phyloP scores from a whole-genome alignment of 2,888 invertebrate genomes.

The Andricus curvator region DNA sequence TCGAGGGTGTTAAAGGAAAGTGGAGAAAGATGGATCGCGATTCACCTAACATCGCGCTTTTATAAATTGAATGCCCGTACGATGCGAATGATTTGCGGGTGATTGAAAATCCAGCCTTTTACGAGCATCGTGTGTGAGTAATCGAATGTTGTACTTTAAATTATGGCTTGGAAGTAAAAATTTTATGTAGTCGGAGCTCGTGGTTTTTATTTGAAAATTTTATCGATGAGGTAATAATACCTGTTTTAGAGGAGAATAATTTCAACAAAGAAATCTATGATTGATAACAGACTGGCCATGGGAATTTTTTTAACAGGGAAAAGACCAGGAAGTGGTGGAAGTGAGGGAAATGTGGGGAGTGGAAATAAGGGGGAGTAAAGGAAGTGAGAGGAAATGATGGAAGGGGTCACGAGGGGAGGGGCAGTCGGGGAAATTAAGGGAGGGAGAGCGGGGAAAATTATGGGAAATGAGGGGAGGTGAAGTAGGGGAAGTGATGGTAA shows the following conservation, averaged over 20 bases:
- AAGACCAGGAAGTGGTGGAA: too few species aligned
- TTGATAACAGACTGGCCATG: background rate
- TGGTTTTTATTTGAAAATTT: background rate
- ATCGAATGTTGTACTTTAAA: conserved; percentile 17
- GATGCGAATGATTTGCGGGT: conserved; percentile 19
- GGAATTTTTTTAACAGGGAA: background rate
- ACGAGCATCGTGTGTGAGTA: conserved; percentile 10
- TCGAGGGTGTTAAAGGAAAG: conserved; percentile 31
- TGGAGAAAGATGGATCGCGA: conserved; percentile 34
- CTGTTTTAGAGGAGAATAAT: background rate
- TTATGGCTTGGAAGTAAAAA: background rate
- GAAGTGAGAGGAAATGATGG: too few species aligned
- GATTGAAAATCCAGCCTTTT: conserved; percentile 23
- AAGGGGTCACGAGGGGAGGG: too few species aligned
- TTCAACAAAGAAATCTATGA: background rate
- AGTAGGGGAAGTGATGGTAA: too few species aligned
- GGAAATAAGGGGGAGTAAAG: too few species aligned
- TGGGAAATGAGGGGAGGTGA: too few species aligned
- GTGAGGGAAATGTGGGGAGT: too few species aligned
- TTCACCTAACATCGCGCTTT: conserved; percentile 17
- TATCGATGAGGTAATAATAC: background rate
- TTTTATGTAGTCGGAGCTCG: background rate
- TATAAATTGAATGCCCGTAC: conserved; percentile 25
- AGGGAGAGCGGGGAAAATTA: too few species aligned
- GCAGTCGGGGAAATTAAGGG: too few species aligned